Percentiles rank a stretch among this genome's conserved stretches.
Evolutionary conservation across 2,797 vertebrate genomes (phyloP).

Genomic region (Macroramphosus scolopax): DNA sequence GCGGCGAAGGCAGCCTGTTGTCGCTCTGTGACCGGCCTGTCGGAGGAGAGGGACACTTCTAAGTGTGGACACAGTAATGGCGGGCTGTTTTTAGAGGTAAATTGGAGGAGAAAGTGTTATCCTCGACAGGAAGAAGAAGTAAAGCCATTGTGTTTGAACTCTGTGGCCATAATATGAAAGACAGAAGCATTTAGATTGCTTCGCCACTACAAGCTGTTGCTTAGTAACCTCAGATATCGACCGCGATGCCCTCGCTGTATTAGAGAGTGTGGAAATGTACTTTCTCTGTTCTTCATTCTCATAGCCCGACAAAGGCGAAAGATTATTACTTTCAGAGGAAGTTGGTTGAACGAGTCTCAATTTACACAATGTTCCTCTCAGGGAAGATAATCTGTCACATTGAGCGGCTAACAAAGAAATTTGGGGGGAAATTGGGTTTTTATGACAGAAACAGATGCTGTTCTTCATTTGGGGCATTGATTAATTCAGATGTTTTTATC

Average conservation of each 20-base stretch:
- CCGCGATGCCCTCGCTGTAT: slow-evolving; percentile 14
- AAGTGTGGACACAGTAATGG: no score
- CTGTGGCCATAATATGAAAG: slow-evolving; percentile 11
- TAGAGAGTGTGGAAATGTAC: slow-evolving; percentile 1
- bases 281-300: slow-evolving; percentile 3
- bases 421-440: no score
- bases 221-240: slow-evolving; percentile 33
- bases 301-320: no score
- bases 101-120: no score
- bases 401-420: no score
- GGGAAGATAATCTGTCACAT: no score
- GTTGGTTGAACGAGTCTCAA: no score
- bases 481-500: no score
- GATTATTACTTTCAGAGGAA: background rate
- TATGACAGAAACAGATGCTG: no score
- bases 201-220: slow-evolving; percentile 36
- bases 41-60: slow-evolving; percentile 26
- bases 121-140: slow-evolving; percentile 1
- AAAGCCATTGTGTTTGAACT: slow-evolving; percentile 1
- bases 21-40: slow-evolving; percentile 16
- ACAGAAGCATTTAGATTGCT: slow-evolving; percentile 6
- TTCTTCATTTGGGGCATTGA: no score
- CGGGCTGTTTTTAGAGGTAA: no score
- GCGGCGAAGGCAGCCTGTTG: slow-evolving; percentile 7
- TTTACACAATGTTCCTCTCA: no score